These are phyloP conservation scores for Tylochromis polylepis DNA, from an alignment of 2,113 vertebrate genomes.

Conservation along the genomic window DNA sequence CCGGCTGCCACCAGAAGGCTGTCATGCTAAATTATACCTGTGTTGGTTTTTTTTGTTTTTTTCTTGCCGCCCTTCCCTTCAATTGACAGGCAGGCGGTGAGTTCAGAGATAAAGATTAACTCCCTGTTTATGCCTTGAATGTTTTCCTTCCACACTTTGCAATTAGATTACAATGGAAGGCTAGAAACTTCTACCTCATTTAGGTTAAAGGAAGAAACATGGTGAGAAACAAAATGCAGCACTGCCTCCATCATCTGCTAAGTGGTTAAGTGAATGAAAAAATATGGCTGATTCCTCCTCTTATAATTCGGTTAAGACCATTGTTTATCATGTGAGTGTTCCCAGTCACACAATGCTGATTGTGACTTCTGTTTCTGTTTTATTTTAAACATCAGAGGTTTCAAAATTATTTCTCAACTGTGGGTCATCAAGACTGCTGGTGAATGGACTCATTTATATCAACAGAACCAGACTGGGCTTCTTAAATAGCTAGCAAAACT, in stretches of 20 bases:
- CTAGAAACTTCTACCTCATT: background rate
- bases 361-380: background rate
- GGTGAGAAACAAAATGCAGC: background rate
- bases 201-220: background rate
- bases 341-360: background rate
- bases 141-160: constrained; percentile 23
- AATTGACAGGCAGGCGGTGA: constrained; percentile 58
- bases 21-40: constrained; percentile 54
- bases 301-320: background rate
- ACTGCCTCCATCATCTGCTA: background rate
- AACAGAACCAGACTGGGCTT: background rate
- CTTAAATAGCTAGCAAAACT: background rate
- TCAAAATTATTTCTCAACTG: background rate
- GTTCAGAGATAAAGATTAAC: constrained; percentile 59
- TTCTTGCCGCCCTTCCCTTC: constrained; percentile 6
- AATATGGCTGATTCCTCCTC: background rate
- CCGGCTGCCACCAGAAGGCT: constrained; percentile 41
- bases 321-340: background rate
- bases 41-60: constrained; percentile 25
- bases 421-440: background rate
- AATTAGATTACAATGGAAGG: constrained; percentile 41
- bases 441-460: background rate
- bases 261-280: background rate
- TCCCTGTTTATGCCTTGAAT: constrained; percentile 20
- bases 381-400: background rate